Evolutionary conservation across 2,113 vertebrate genomes (phyloP), one percentile per base, ranked within the genome.

Genomic region (Paracanthobrama guichenoti): DNA sequence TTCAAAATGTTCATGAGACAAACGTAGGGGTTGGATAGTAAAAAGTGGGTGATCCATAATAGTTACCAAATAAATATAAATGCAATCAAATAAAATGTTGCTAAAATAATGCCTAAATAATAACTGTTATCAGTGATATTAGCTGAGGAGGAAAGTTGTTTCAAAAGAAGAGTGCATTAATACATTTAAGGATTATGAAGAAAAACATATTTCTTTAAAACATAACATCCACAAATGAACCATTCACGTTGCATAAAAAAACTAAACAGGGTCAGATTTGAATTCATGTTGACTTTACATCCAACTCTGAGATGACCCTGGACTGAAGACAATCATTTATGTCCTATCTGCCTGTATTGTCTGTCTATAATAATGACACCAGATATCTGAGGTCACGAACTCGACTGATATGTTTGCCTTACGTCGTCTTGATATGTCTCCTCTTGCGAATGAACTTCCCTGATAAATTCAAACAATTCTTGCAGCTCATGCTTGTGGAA

Each of bases 331-430:
- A 20, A 6, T 20, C 6, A 57, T 35, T 2, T n/a, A 57, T 76
- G 28, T 22, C 50, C 20, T 57, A 57, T 59, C 75, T 42, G 75
- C 31, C 75, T 59, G 75, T 59, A 76, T 31, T 76, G 53, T 59
- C 50, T 77, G 20, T 39, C 31, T 13, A 18, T 77, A 31, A 59
- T 42, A 35, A 55, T 76, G 14, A 50, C 72, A 50, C 44, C 46
- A 28, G 44, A 75, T 75, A 76, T 55, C 4, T 60, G 31, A 60
- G 75, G 31, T 39, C 3, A 12, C 42, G 1, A 78, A 78, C 28
- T 39, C 1, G n/a, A 16, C 20, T 13, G 18, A 55, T 22, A 57
- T 3, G 10, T 35, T 57, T 57, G 31, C 20, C 50, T 57, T 39
- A 22, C 14, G 50, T 39, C 20, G 35, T 39, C 53, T 77, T 55